These are phyloP conservation scores for Andrena cerasifolii DNA, from an alignment of 1,140 invertebrate species.

Conservation along the genomic window DNA sequence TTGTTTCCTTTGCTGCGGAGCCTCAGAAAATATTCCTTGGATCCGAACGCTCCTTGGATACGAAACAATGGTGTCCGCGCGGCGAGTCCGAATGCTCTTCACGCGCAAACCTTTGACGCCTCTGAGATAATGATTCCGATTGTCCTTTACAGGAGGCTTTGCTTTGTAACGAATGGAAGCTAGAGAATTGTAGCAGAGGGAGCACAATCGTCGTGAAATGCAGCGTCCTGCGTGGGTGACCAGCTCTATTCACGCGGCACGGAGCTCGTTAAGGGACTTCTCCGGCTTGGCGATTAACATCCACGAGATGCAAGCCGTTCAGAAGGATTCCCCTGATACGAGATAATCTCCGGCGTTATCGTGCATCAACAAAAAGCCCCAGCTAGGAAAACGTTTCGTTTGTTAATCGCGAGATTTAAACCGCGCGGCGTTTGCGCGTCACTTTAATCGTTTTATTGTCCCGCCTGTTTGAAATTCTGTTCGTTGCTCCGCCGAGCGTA, in stretches of 20 bases:
- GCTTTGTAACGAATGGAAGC: neutral
- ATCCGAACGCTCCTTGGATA: neutral
- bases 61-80: neutral
- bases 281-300: no score
- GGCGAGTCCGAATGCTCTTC: neutral
- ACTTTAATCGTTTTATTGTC: constrained; percentile 37
- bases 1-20: neutral
- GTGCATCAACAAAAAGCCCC: neutral
- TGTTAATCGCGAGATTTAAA: constrained; percentile 15
- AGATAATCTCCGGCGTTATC: neutral
- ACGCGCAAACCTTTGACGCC: neutral
- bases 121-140: neutral
- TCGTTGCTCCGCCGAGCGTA: constrained; percentile 31
- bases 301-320: neutral
- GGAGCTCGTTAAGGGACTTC: no score
- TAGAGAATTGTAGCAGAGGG: no score
- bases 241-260: no score
- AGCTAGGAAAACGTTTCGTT: constrained; percentile 4
- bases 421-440: neutral
- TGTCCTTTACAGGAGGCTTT: neutral
- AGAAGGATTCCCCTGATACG: no score
- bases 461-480: constrained; percentile 30
- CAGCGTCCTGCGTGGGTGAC: no score
- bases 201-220: no score
- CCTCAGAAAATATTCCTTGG: neutral